A percentile compares a stretch with the other conserved stretches of the same genome.
phyloP scores from a whole-genome alignment of 2,113 vertebrate genomes.

The Aphelocoma coerulescens region DNA sequence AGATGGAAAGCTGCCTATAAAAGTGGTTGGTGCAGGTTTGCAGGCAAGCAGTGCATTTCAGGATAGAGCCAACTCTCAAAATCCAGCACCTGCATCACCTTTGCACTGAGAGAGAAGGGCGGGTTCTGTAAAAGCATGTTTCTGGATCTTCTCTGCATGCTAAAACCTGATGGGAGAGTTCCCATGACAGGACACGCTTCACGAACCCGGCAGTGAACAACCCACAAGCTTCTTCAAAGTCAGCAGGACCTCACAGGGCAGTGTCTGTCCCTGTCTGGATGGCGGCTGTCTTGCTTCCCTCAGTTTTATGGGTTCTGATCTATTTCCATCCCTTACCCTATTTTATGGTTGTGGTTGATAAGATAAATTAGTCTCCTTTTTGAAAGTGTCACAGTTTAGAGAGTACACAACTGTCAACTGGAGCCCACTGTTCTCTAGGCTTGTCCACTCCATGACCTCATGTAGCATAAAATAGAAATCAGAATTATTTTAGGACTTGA shows the following conservation, averaged over 20 bases:
- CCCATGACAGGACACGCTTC: not conserved
- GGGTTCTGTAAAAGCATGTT: not conserved
- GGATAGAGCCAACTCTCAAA: not conserved
- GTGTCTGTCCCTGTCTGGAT: slow-evolving; percentile 30
- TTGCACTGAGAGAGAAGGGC: not conserved
- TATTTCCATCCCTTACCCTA: slow-evolving; percentile 35
- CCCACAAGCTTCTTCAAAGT: slow-evolving; percentile 25
- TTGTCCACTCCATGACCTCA: not conserved
- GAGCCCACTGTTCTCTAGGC: not conserved
- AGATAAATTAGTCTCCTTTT: slow-evolving; percentile 42
- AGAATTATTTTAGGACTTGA: slow-evolving; percentile 29
- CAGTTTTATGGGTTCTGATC: slow-evolving; percentile 61
- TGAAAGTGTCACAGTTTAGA: slow-evolving; percentile 29
- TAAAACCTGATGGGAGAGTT: not conserved
- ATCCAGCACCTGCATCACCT: not conserved
- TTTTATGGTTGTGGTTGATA: slow-evolving; percentile 52
- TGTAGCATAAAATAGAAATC: slow-evolving; percentile 20
- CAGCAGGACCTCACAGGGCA: not conserved
- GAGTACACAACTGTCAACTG: not conserved
- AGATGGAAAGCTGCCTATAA: not conserved
- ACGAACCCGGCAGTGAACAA: not conserved
- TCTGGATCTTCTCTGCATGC: not conserved
- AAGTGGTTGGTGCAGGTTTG: not conserved
- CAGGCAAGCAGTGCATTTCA: not conserved
- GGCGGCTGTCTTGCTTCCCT: slow-evolving; percentile 17